Evolutionary conservation across 2,113 vertebrate genomes (phyloP).

Genomic region (Nicator chloris): DNA sequence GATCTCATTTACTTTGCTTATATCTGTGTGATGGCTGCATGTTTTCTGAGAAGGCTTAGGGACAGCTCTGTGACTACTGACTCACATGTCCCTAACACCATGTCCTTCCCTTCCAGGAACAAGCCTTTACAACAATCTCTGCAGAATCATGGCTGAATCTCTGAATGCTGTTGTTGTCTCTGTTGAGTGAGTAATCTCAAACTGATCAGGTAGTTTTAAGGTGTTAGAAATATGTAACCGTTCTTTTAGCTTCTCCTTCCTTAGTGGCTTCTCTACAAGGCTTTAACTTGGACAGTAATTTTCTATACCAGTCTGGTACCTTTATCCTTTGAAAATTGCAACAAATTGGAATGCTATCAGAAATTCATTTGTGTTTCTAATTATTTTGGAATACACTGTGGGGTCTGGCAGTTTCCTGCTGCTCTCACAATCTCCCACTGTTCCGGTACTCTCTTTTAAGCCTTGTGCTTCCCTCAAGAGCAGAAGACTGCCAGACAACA

Average conservation of each 20-base stretch:
- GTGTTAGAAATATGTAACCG: not conserved
- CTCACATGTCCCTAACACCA: not conserved
- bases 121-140: slow-evolving; percentile 86
- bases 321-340: not conserved
- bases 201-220: not conserved
- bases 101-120: slow-evolving; percentile 73
- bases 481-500: not conserved
- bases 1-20: not conserved
- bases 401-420: not conserved
- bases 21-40: not conserved
- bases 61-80: not conserved
- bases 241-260: not conserved
- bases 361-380: not conserved
- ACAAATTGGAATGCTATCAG: not conserved
- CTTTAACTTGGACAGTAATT: not conserved
- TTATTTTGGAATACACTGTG: not conserved
- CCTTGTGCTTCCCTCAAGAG: not conserved
- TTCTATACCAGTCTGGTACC: not conserved
- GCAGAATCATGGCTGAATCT: slow-evolving; percentile 84
- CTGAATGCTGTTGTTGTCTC: slow-evolving; percentile 90
- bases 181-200: slow-evolving; percentile 85
- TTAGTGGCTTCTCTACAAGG: not conserved
- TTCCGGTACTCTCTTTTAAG: not conserved
- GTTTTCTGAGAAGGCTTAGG: not conserved
- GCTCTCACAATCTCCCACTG: not conserved